Percentiles rank a stretch among this genome's conserved stretches.
These are phyloP conservation scores for Pemphigus obesinymphae DNA, from an alignment of 1,140 invertebrate genomes.

Conservation along the genomic window DNA sequence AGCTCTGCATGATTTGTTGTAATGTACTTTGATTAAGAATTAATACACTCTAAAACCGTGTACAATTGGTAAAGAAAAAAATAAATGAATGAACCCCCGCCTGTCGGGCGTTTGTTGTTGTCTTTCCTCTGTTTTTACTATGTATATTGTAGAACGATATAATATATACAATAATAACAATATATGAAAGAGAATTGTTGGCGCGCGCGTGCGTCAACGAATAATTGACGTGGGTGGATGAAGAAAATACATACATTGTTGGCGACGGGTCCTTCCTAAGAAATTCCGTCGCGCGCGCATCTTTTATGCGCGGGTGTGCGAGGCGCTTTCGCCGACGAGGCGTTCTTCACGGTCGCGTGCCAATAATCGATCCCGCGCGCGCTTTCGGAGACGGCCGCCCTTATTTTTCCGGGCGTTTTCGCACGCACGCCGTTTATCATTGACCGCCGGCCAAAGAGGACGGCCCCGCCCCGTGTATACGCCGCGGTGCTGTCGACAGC, in stretches of 20 bases:
- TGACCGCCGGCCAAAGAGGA: not conserved
- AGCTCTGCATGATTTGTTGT: not conserved
- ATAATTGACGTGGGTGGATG: not conserved
- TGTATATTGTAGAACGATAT: not conserved
- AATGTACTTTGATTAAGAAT: not conserved
- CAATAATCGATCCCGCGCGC: constrained; percentile 28
- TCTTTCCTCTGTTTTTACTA: not conserved
- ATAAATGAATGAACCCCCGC: not conserved
- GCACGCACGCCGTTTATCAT: constrained; percentile 29
- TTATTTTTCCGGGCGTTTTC: constrained; percentile 33
- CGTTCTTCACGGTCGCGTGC: constrained; percentile 28
- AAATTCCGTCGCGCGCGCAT: not conserved
- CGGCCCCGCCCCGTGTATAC: not conserved
- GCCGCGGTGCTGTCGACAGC: not conserved
- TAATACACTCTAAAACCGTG: not conserved
- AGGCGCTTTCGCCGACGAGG: not conserved
- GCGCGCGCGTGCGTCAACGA: not conserved
- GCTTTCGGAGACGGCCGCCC: not conserved
- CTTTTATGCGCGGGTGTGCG: not conserved
- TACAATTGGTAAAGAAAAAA: not conserved
- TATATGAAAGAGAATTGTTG: not conserved
- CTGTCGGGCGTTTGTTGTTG: not conserved
- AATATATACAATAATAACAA: not conserved
- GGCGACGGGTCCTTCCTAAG: not conserved
- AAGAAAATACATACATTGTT: not conserved